These are phyloP conservation scores for Atherinosoma microstoma DNA, from an alignment of 2,797 vertebrate genomes.

Conservation along the genomic window DNA sequence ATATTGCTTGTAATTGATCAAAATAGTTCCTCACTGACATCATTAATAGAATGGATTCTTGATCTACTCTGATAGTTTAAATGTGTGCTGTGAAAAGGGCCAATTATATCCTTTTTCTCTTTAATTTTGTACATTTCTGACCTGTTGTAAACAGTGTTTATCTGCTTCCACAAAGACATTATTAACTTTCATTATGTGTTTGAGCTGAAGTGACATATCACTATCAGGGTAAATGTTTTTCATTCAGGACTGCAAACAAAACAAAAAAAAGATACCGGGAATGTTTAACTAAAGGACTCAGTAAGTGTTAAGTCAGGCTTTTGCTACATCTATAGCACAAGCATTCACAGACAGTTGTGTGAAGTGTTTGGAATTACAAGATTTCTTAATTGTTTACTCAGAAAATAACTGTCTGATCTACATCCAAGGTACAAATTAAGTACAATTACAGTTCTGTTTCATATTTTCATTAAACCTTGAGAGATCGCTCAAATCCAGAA, in stretches of 20 bases:
- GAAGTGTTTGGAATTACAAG: too few species aligned
- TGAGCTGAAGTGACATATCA: neutral
- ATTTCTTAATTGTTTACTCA: too few species aligned
- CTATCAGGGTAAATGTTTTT: neutral
- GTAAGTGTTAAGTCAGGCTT: too few species aligned
- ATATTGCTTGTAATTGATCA: neutral
- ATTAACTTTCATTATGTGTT: neutral
- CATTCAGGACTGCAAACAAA: neutral
- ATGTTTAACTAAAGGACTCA: too few species aligned
- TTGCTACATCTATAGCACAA: too few species aligned
- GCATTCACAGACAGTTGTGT: too few species aligned
- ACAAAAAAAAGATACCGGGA: neutral
- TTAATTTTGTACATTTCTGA: neutral
- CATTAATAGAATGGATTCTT: neutral
- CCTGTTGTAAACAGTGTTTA: neutral
- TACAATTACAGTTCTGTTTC: too few species aligned
- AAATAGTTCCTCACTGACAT: neutral
- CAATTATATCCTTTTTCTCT: too few species aligned
- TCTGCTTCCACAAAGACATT: neutral
- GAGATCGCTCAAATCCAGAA: too few species aligned
- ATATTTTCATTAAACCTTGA: too few species aligned
- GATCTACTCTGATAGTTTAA: neutral
- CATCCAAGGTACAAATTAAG: too few species aligned
- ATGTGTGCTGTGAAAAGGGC: neutral
- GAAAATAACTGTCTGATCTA: too few species aligned